A percentile compares a stretch with the other conserved stretches of the same genome.
phyloP scores from a whole-genome alignment of 2,888 invertebrate species.

The Drosophila sordidula region DNA sequence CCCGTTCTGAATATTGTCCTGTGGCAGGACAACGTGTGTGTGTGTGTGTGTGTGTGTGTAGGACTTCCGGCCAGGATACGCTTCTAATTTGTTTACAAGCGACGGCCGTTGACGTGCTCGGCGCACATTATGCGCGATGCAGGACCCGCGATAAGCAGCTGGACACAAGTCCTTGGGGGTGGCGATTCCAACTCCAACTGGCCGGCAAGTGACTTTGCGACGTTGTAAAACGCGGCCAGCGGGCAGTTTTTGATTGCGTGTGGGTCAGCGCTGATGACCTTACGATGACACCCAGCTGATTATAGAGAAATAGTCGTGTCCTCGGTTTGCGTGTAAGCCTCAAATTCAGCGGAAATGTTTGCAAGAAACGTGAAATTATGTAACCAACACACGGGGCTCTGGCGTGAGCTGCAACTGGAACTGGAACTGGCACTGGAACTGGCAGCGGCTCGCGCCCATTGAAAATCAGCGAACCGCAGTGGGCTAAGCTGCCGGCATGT shows the following conservation, averaged over 20 bases:
- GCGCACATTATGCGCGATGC: conserved; percentile 75
- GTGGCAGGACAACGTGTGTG: neutral
- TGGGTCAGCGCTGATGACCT: conserved; percentile 78
- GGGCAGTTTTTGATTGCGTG: conserved; percentile 48
- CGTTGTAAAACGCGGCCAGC: conserved; percentile 29
- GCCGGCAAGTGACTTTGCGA: conserved; percentile 44
- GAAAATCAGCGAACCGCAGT: conserved; percentile 75
- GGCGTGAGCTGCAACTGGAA: conserved; percentile 6
- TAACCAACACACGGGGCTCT: conserved; percentile 58
- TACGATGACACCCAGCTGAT: conserved; percentile 82
- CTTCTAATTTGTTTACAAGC: conserved; percentile 77
- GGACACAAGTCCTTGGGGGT: conserved; percentile 45
- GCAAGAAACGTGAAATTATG: conserved; percentile 76
- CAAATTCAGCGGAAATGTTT: conserved; percentile 79
- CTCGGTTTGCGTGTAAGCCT: conserved; percentile 55
- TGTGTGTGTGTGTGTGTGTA: conserved; percentile 30
- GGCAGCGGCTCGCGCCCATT: conserved; percentile 32
- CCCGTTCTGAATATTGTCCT: conserved; percentile 11
- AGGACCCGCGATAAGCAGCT: conserved; percentile 68
- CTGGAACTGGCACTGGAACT: conserved; percentile 10
- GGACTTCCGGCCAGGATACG: conserved; percentile 77
- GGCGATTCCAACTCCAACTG: conserved; percentile 3
- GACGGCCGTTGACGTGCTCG: conserved; percentile 63
- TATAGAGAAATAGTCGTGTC: conserved; percentile 68
- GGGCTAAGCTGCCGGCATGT: conserved; percentile 61